These are phyloP conservation scores for Pelusios castaneus DNA, from an alignment of 2,113 vertebrate species.

Conservation along the genomic window DNA sequence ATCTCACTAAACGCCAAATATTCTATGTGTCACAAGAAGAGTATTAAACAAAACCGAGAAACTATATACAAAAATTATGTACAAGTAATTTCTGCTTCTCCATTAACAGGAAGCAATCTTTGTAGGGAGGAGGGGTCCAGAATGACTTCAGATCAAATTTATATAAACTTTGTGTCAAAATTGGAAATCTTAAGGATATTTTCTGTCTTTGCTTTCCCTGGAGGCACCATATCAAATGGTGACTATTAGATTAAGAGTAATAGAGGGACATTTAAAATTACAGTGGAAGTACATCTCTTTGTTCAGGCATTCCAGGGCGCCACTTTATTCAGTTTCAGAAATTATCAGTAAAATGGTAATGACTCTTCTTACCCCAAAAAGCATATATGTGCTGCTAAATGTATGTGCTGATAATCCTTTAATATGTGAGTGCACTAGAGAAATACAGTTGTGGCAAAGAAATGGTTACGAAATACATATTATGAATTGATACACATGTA, in stretches of 20 bases:
- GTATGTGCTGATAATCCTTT: not conserved
- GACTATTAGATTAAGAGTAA: not conserved
- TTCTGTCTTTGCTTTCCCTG: rapidly evolving
- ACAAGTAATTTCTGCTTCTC: not conserved
- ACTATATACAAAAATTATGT: not conserved
- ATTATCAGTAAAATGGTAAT: not conserved
- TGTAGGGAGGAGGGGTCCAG: not conserved
- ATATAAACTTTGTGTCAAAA: not conserved
- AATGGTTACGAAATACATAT: not conserved
- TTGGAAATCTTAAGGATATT: not conserved
- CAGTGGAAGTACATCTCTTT: not conserved
- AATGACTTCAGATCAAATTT: not conserved
- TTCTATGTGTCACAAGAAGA: not conserved
- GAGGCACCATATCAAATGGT: slow-evolving; percentile 7
- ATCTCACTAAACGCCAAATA: not conserved
- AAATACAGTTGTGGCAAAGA: slow-evolving; percentile 2
- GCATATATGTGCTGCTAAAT: slow-evolving; percentile 2
- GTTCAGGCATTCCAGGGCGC: not conserved
- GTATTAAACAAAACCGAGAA: rapidly evolving
- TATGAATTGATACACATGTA: slow-evolving; percentile 25
- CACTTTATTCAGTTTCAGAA: slow-evolving; percentile 2
- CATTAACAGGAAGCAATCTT: not conserved
- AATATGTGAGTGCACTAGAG: not conserved
- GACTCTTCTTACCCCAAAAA: not conserved
- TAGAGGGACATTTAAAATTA: not conserved